Conservation (phyloP, 2,113 vertebrate genomes). For the Xenopus tropicalis region DNA sequence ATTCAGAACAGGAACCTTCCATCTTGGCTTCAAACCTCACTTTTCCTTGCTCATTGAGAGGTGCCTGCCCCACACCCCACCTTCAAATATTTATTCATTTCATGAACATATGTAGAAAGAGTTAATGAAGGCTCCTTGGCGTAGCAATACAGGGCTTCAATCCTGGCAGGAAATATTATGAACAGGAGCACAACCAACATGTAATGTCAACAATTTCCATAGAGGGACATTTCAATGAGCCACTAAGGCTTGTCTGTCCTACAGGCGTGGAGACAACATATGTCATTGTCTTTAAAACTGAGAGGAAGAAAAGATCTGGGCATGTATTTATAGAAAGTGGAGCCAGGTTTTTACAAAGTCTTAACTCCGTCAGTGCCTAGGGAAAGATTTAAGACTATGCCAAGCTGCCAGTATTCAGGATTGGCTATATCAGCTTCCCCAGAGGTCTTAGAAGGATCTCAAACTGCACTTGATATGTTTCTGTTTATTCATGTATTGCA, state of each 20-base stretch:
- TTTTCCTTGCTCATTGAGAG: constrained; percentile 19
- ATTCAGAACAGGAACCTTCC: constrained; percentile 44
- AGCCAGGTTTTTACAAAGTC: neutral
- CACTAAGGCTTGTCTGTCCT: constrained; percentile 57
- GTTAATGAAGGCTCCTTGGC: constrained; percentile 27
- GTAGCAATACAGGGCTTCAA: constrained; percentile 11
- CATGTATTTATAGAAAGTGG: neutral
- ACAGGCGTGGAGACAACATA: constrained; percentile 58
- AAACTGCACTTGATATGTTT: no score
- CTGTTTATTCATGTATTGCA: no score
- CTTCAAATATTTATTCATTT: constrained; percentile 26
- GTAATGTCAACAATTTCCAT: constrained; percentile 60
- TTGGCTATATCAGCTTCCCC: no score
- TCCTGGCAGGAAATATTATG: constrained; percentile 55
- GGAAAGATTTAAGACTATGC: neutral
- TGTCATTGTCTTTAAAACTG: constrained; percentile 51
- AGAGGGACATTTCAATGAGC: constrained; percentile 55
- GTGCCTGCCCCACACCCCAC: constrained; percentile 25
- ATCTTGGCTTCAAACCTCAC: constrained; percentile 32
- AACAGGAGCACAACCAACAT: constrained; percentile 51
- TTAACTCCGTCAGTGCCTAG: no score
- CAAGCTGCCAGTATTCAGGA: no score
- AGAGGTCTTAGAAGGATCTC: no score
- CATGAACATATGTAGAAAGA: constrained; percentile 18
- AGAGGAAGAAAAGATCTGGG: constrained; percentile 40